Evolutionary conservation across 2,797 vertebrate species (phyloP).

Genomic region (Eidolon dupreanum): DNA sequence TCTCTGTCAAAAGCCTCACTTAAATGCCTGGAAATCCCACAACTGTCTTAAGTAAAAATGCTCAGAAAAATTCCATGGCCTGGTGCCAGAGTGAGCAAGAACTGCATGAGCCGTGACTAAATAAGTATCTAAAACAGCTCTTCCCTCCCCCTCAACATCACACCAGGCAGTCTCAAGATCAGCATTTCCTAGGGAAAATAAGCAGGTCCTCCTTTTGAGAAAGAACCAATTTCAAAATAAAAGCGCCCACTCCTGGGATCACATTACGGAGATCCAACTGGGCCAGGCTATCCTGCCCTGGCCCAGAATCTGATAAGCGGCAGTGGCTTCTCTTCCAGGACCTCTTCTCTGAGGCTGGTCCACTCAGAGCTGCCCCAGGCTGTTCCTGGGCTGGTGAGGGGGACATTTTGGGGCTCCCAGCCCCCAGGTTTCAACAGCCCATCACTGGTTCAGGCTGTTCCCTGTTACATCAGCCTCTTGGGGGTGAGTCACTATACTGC

Average conservation of each 20-base stretch:
- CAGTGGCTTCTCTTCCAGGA: background rate
- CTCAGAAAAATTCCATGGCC: background rate
- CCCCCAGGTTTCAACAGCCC: background rate
- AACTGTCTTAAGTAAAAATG: background rate
- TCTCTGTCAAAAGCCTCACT: background rate
- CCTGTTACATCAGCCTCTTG: background rate
- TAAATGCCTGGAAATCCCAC: background rate
- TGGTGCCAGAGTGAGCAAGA: background rate
- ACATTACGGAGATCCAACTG: background rate
- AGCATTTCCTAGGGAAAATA: background rate
- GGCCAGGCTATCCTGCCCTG: background rate
- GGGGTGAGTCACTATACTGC: slow-evolving; percentile 14
- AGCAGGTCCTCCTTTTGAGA: background rate
- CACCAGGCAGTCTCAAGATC: background rate
- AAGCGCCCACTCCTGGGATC: background rate
- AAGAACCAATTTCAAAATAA: background rate
- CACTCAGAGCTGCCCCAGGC: background rate
- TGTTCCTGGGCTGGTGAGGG: background rate
- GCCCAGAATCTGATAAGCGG: background rate
- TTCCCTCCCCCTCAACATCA: background rate
- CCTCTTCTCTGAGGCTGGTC: background rate
- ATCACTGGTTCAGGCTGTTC: background rate
- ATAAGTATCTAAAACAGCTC: background rate
- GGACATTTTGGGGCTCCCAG: fast-evolving
- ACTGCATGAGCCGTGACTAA: background rate